Percentiles rank a stretch among this genome's conserved stretches.
Evolutionary conservation across 2,113 vertebrate species (phyloP).

Genomic region (Myiozetetes cayanensis): DNA sequence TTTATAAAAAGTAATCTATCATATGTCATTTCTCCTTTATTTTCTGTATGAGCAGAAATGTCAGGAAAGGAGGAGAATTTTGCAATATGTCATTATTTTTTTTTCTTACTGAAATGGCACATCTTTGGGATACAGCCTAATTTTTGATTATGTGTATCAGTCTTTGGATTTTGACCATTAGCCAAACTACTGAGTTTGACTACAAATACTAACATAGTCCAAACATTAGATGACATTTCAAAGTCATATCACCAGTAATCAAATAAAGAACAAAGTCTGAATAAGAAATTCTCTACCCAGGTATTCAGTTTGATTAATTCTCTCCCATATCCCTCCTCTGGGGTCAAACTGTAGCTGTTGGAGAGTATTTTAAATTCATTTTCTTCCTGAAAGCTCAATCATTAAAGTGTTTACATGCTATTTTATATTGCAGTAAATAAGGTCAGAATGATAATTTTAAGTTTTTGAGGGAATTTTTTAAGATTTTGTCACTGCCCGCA

Average conservation of each 20-base stretch:
- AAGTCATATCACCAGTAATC: not conserved
- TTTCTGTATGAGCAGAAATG: not conserved
- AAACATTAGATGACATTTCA: not conserved
- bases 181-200: not conserved
- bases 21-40: not conserved
- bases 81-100: not conserved
- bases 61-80: not conserved
- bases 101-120: not conserved
- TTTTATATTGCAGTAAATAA: not conserved
- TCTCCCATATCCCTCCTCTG: not conserved
- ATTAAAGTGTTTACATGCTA: not conserved
- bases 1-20: not conserved
- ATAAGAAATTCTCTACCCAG: not conserved
- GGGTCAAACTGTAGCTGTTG: not conserved
- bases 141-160: not conserved
- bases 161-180: not conserved
- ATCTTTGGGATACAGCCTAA: not conserved
- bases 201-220: not conserved
- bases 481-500: not conserved
- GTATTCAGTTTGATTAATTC: not conserved
- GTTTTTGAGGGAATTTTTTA: not conserved
- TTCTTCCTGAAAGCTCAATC: not conserved
- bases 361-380: not conserved
- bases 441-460: not conserved
- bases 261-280: not conserved